Conservation (phyloP, 1,140 invertebrate genomes). For the Tetramorium alpestre region DNA sequence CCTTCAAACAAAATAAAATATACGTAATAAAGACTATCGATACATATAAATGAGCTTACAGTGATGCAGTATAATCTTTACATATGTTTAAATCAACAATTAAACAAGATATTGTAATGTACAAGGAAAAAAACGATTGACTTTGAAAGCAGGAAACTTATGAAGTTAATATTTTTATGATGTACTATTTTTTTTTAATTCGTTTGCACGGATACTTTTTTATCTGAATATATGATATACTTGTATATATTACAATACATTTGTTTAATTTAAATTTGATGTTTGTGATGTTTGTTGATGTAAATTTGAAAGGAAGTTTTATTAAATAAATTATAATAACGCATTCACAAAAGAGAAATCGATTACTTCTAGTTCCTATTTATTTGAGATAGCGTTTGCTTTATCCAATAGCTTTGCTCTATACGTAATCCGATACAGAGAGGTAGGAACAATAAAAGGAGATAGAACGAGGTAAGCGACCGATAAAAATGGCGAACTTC, state of each 20-base stretch:
- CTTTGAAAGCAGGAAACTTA: background rate
- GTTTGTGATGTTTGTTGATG: background rate
- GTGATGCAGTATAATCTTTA: background rate
- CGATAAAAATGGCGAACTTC: slow-evolving; percentile 70
- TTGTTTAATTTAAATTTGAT: background rate
- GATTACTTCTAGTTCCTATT: background rate
- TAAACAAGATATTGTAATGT: background rate
- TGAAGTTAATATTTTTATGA: background rate
- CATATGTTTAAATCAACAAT: background rate
- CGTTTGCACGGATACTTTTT: background rate
- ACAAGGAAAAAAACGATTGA: background rate
- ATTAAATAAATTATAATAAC: background rate
- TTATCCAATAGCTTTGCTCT: slow-evolving; percentile 4
- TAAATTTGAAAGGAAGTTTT: background rate
- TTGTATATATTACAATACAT: background rate
- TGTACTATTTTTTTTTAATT: background rate
- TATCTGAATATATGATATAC: background rate
- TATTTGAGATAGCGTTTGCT: slow-evolving; percentile 18
- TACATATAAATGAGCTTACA: background rate
- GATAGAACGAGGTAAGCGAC: slow-evolving; percentile 58
- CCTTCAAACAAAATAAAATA: background rate
- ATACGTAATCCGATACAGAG: slow-evolving; percentile 26
- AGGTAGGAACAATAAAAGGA: slow-evolving; percentile 53
- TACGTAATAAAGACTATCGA: background rate
- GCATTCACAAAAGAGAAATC: slow-evolving; percentile 2